Percentiles rank a stretch among this genome's conserved stretches.
Conservation (phyloP, 2,797 vertebrate species). For the Centropyge bicolor region DNA sequence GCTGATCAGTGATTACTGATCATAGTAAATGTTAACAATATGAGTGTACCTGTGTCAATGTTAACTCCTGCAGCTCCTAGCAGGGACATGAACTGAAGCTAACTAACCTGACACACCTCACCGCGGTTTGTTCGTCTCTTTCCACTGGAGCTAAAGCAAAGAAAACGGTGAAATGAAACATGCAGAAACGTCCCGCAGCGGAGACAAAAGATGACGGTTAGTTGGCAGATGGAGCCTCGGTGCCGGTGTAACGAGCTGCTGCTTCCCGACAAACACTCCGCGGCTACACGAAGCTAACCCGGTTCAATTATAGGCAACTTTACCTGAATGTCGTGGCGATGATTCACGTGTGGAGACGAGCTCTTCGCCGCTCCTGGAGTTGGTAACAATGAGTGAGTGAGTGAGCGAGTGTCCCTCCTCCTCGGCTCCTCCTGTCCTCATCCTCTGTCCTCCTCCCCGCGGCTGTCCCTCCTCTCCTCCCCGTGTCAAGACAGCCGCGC, state of each 20-base stretch:
- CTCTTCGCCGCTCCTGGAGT: conserved; percentile 60
- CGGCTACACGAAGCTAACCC: background rate
- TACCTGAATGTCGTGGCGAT: conserved; percentile 60
- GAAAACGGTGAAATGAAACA: background rate
- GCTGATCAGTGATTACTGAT: too few species aligned
- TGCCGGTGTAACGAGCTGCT: conserved; percentile 15
- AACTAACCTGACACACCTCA: conserved; percentile 12
- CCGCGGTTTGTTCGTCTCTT: background rate
- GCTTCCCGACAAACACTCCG: background rate
- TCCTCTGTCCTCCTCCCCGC: conserved; percentile 20
- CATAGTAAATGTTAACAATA: background rate
- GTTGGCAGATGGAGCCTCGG: conserved; percentile 25
- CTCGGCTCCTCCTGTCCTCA: conserved; percentile 47
- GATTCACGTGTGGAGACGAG: conserved; percentile 56
- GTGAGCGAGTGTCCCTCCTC: conserved; percentile 66
- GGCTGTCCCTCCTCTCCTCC: background rate
- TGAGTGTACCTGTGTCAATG: conserved; percentile 42
- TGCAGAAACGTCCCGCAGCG: conserved; percentile 33
- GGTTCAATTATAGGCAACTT: conserved; percentile 30
- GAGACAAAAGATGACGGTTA: conserved; percentile 78
- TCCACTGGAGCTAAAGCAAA: background rate
- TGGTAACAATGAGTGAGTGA: conserved; percentile 76
- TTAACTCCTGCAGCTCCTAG: conserved; percentile 30
- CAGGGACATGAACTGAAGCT: conserved; percentile 12
- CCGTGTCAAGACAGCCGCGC: conserved; percentile 2